These are phyloP conservation scores for Rhinoptilus africanus DNA, from an alignment of 2,113 vertebrate genomes.

Conservation along the genomic window DNA sequence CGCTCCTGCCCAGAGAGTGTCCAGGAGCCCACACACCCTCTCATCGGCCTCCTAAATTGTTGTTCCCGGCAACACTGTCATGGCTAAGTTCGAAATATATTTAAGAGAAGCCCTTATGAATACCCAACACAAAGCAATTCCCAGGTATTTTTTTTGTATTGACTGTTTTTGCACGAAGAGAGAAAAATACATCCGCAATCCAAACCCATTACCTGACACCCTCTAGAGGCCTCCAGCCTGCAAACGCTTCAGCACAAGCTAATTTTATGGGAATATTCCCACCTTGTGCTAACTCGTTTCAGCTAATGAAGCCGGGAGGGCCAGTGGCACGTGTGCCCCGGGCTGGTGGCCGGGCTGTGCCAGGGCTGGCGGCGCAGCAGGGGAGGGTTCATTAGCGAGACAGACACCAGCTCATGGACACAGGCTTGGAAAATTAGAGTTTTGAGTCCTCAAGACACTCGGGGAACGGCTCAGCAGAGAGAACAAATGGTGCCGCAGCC, in stretches of 20 bases:
- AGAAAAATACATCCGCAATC: background rate
- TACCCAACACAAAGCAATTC: background rate
- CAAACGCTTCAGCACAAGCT: background rate
- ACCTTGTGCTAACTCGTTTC: background rate
- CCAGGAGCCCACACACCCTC: background rate
- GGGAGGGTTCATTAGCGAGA: background rate
- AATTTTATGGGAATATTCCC: background rate
- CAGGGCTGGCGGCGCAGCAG: accelerated
- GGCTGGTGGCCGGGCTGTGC: background rate
- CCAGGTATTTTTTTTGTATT: background rate
- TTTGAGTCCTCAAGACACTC: background rate
- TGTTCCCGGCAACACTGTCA: background rate
- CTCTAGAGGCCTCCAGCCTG: background rate
- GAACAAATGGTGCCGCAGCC: background rate
- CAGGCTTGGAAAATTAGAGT: background rate
- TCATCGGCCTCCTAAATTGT: background rate
- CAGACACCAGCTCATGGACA: background rate
- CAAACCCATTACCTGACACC: background rate
- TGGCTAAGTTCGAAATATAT: background rate
- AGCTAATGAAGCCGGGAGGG: background rate
- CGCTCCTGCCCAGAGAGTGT: background rate
- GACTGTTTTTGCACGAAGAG: background rate
- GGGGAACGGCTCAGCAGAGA: background rate
- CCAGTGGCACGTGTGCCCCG: background rate
- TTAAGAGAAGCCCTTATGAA: background rate